Base-by-base conservation (phyloP, 2,113 vertebrate genomes). In the Alexandromys fortis region DNA sequence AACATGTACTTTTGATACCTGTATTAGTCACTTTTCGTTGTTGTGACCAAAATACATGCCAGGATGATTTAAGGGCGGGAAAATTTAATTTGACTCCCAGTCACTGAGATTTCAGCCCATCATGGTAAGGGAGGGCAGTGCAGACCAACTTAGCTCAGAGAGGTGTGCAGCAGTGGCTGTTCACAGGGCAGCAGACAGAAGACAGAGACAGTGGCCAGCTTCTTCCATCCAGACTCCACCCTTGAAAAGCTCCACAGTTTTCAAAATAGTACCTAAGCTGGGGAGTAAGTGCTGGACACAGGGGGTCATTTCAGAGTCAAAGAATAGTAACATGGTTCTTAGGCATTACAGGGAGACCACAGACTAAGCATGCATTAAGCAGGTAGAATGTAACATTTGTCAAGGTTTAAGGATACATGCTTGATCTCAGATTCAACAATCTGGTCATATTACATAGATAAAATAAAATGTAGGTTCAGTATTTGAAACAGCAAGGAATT, bases 401-500 rank as follows among this genome's bases (percentile, higher is more conserved):
- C 61, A 93, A 73, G 61, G 10, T 3, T 70, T 94, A 24, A 49
- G 11, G 68, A 58, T 73, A 83, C 73, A 68, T 45, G 77, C 68
- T 87, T 1, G 9, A 73, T 85, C 28, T 96, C 33, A 90, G 81
- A 95, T 92, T 91, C 90, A 77, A 79, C 2, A 87, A 33, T 91
- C 14, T 88, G 87, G 45, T 89, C 42, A 92, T 88, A 90, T 28
- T 72, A 22, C 24, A 55, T 28, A 83, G 55, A 58, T 16, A 85
- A 33, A 89, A 97, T 87, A 35, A 91, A 58, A 95, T 93, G 68
- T 75, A 95, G 85, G 58, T 61, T 92, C 33, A 52, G 16, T 45
- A 89, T 61, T 78, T 38, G 63, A 95, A 88, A 72, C 7, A 73
- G 55, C 47, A 88, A 81, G 91, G 19, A 97, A 87, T 85, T 95